Base-by-base conservation (phyloP, 2,797 vertebrate species). In the Manis crassicaudata region DNA sequence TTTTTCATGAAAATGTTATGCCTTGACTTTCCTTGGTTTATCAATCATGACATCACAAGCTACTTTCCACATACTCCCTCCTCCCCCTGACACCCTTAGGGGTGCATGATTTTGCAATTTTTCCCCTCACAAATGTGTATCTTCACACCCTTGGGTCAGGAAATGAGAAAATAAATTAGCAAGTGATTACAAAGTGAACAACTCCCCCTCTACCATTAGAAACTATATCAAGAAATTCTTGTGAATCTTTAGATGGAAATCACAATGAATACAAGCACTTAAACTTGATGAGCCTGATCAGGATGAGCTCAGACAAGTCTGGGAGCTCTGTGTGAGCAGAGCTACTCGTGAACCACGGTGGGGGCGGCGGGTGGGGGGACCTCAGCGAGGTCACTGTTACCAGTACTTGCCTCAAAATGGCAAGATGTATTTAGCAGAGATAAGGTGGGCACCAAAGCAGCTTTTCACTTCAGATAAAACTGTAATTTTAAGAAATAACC, bases 401-500 rank as follows among this genome's bases (percentile, higher is more conserved):
- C 40, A 52, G 29, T 4, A 14, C 52, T 90, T 62, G 62, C 82
- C 70, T 93, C 60, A 56, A 56, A 76, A 58, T 43, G 65, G 23
- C 56, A 82, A 92, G n/a, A 75, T 37, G 23, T 0, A 35, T 95
- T 75, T 76, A 70, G 20, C 25, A 85, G 56, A 84, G 46, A 88
- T 16, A 9, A 43, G 43, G 43, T 43, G 11, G 83, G 18, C 3
- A 87, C 35, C 91, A 88, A 91, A 70, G 13, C 54, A 76, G 40
- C 12, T 80, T 76, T 88, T 87, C 6, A 4, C 29, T 70, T 95
- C 13, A 1, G 43, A 35, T 56, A 27, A 85, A 85, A 87, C 32
- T 87, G 60, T 87, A 63, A 54, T 46, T 73, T 93, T 88, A 75
- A 54, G 90, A 87, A 54, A 25, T 81, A 91, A 91, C 81, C 11